These are phyloP conservation scores for Picus viridis DNA, from an alignment of 2,797 vertebrate genomes.

Conservation along the genomic window DNA sequence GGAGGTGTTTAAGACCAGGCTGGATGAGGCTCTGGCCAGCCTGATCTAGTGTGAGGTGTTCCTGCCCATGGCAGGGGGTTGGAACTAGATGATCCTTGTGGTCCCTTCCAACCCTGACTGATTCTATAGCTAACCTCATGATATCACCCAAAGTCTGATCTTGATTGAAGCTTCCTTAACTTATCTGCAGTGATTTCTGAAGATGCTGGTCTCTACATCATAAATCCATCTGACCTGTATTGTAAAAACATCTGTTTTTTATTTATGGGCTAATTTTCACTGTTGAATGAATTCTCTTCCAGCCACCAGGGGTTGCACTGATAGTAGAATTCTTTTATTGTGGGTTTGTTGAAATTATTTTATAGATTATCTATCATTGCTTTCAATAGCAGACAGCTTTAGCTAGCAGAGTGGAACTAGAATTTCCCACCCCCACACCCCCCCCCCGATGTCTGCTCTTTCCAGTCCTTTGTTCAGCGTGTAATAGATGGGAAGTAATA, in stretches of 20 bases:
- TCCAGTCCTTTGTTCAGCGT: conserved; percentile 6
- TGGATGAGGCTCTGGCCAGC: too few species aligned
- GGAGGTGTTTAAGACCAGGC: too few species aligned
- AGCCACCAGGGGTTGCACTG: neutral
- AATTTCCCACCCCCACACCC: neutral
- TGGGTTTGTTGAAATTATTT: conserved; percentile 15
- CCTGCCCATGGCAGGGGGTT: too few species aligned
- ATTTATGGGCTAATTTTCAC: neutral
- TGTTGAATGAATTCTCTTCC: neutral
- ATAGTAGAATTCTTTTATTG: neutral
- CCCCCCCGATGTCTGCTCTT: neutral
- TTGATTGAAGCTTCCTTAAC: neutral
- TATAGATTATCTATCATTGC: conserved; percentile 35
- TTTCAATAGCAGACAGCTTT: neutral
- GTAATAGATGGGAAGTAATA: neutral
- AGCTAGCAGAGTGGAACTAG: neutral
- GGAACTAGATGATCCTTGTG: too few species aligned
- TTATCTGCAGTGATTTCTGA: neutral
- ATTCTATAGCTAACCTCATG: neutral
- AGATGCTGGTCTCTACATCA: neutral
- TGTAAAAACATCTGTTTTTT: neutral
- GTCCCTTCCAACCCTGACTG: too few species aligned
- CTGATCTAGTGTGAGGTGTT: too few species aligned
- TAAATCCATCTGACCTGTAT: neutral
- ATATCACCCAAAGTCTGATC: neutral